phyloP scores from a whole-genome alignment of 2,113 vertebrate species.

The Vicugna pacos region DNA sequence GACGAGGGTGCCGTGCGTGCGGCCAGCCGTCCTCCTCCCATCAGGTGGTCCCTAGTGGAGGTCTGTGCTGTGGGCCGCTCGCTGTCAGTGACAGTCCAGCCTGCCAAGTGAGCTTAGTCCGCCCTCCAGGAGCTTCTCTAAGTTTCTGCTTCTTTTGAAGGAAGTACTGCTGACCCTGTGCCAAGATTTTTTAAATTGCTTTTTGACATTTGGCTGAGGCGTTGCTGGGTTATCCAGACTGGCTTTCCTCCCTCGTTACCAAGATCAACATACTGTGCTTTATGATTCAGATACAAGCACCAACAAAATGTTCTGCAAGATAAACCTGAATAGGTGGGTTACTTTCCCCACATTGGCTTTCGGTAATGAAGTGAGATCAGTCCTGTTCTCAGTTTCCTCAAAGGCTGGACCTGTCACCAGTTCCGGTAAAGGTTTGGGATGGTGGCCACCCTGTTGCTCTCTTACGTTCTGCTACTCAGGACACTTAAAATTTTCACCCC shows the following conservation, averaged over 20 bases:
- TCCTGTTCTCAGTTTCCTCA: not conserved
- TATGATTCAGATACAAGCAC: not conserved
- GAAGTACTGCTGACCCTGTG: not conserved
- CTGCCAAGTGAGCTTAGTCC: not conserved
- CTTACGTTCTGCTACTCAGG: not conserved
- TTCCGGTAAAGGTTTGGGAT: not conserved
- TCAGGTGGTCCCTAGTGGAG: not conserved
- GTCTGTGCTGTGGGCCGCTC: not conserved
- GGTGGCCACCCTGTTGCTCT: fast-evolving
- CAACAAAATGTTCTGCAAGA: not conserved
- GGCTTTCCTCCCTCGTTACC: not conserved
- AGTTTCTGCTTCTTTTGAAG: not conserved
- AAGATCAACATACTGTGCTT: not conserved
- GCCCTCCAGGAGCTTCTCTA: not conserved
- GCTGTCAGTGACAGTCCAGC: fast-evolving
- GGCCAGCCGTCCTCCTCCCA: not conserved
- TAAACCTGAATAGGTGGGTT: not conserved
- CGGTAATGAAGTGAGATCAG: not conserved
- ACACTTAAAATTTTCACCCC: not conserved
- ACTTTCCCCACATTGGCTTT: not conserved
- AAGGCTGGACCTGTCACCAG: not conserved
- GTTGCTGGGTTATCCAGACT: not conserved
- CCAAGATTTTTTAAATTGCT: not conserved
- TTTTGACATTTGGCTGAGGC: not conserved
- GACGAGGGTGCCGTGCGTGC: not conserved